A percentile compares a stretch with the other conserved stretches of the same genome.
Evolutionary conservation across 2,113 vertebrate genomes (phyloP).

Genomic region (Hippopotamus amphibius): DNA sequence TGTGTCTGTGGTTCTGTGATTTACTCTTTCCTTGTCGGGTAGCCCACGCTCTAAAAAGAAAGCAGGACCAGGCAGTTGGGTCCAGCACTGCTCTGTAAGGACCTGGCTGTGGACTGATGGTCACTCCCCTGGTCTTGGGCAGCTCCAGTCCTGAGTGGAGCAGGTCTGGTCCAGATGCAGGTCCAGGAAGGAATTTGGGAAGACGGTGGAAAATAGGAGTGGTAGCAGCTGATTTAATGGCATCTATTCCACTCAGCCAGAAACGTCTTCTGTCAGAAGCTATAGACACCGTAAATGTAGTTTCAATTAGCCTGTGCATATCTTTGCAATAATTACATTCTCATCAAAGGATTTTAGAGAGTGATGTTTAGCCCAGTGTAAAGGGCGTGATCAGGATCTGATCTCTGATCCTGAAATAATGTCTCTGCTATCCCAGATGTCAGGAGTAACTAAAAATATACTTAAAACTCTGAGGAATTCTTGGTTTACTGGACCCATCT

Average conservation of each 20-base stretch:
- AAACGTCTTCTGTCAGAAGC: conserved; percentile 80
- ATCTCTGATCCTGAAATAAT: conserved; percentile 73
- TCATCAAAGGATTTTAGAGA: conserved; percentile 85
- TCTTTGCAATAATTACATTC: conserved; percentile 86
- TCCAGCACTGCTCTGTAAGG: background rate
- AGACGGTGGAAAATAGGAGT: background rate
- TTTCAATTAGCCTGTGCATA: conserved; percentile 86
- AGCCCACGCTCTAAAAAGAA: conserved; percentile 41
- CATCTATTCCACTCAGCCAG: conserved; percentile 81
- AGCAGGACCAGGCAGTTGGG: background rate
- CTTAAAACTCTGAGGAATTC: conserved; percentile 66
- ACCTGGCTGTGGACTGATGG: background rate
- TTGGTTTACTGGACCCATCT: conserved; percentile 59
- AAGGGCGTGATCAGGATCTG: conserved; percentile 72
- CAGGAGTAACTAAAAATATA: conserved; percentile 74
- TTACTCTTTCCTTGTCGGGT: conserved; percentile 39
- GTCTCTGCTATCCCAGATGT: conserved; percentile 61
- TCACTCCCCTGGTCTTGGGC: background rate
- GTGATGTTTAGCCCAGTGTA: conserved; percentile 82
- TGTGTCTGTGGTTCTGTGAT: conserved; percentile 42
- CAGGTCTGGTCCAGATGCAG: background rate
- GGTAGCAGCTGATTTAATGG: conserved; percentile 76
- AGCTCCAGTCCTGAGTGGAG: background rate
- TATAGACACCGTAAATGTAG: conserved; percentile 82
- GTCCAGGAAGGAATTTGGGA: background rate